phyloP scores from a whole-genome alignment of 2,113 vertebrate genomes.

The Pygoscelis adeliae region DNA sequence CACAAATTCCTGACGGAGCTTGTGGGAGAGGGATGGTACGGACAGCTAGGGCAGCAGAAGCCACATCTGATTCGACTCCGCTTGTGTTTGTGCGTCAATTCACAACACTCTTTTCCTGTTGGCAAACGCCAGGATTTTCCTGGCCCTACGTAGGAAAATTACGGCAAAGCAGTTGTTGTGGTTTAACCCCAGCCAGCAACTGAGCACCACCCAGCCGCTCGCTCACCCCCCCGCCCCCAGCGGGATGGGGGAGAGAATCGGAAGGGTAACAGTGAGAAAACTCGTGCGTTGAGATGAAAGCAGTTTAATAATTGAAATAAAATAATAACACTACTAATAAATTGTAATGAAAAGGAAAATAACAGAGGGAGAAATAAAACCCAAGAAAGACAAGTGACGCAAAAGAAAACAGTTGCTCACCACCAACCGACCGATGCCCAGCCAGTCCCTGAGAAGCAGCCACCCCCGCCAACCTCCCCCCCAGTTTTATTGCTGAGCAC shows the following conservation, averaged over 20 bases:
- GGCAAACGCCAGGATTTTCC: neutral
- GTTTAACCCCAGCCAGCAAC: neutral
- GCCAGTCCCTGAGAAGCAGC: neutral
- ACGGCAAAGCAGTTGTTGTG: neutral
- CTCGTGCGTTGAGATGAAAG: neutral
- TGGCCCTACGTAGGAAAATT: neutral
- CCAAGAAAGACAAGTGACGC: neutral
- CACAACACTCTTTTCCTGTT: neutral
- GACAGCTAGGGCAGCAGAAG: neutral
- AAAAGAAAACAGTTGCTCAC: neutral
- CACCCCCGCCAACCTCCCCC: no score
- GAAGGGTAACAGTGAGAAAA: neutral
- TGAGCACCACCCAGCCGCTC: neutral
- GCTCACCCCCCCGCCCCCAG: neutral
- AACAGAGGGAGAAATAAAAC: neutral
- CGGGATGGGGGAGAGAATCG: fast-evolving
- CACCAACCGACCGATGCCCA: fast-evolving
- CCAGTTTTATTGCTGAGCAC: neutral
- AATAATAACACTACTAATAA: neutral
- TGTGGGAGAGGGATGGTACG: neutral
- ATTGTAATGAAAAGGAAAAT: neutral
- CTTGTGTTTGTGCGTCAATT: neutral
- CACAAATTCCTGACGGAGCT: neutral
- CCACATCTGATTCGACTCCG: neutral
- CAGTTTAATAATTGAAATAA: neutral